These are phyloP conservation scores for Esperia sulphurella DNA, from an alignment of 2,888 invertebrate species.

Conservation along the genomic window DNA sequence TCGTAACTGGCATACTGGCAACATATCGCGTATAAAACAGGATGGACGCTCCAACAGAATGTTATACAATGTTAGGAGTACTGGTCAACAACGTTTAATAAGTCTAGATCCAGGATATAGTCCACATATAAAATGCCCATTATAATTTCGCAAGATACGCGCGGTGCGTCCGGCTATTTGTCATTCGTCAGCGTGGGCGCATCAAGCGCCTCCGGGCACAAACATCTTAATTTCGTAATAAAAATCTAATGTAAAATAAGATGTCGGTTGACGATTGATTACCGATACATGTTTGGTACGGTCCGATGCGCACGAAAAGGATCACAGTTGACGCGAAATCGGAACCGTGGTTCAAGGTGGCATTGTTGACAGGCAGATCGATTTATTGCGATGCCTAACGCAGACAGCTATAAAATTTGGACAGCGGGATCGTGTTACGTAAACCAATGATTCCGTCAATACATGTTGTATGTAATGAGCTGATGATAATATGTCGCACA, in stretches of 20 bases:
- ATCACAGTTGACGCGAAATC: slow-evolving; percentile 60
- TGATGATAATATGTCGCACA: slow-evolving; percentile 17
- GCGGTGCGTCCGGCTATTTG: slow-evolving; percentile 25
- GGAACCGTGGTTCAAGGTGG: slow-evolving; percentile 66
- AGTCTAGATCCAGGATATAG: slow-evolving; percentile 11
- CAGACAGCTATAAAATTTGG: slow-evolving; percentile 24
- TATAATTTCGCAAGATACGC: slow-evolving; percentile 14
- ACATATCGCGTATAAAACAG: too few relatives aligned
- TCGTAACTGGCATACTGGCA: too few relatives aligned
- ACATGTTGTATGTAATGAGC: slow-evolving; percentile 13
- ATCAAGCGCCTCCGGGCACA: slow-evolving; percentile 23
- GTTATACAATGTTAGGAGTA: background rate
- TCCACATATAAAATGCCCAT: slow-evolving; percentile 7
- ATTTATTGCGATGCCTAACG: slow-evolving; percentile 50
- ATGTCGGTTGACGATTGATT: slow-evolving; percentile 54
- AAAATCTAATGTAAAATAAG: slow-evolving; percentile 59
- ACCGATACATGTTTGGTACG: slow-evolving; percentile 61
- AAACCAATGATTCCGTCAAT: slow-evolving; percentile 14
- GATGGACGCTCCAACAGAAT: too few relatives aligned
- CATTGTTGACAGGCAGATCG: slow-evolving; percentile 38
- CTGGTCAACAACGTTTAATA: background rate
- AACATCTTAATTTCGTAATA: slow-evolving; percentile 50
- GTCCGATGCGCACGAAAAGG: slow-evolving; percentile 65
- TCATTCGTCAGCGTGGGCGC: slow-evolving; percentile 33
- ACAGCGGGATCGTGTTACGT: slow-evolving; percentile 16